phyloP scores from a whole-genome alignment of 2,888 invertebrate genomes.

The Ophion ventricosus region DNA sequence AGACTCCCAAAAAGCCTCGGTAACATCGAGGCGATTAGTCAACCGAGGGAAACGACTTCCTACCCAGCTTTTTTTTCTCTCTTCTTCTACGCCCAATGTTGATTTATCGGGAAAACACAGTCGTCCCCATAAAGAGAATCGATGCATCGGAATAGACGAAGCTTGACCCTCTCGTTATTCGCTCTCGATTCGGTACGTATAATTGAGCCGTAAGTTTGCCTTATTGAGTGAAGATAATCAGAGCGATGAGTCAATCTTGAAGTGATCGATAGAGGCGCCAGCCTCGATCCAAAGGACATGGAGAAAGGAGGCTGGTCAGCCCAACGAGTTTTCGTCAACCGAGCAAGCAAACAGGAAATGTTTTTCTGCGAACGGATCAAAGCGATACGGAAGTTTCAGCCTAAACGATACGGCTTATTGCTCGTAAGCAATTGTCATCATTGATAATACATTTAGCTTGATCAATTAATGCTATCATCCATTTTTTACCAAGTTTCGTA shows the following conservation, averaged over 20 bases:
- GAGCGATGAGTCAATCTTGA: slow-evolving; percentile 29
- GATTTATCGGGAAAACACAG: slow-evolving; percentile 34
- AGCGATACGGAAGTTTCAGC: neutral
- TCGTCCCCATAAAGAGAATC: slow-evolving; percentile 4
- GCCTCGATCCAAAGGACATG: neutral
- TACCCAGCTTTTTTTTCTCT: neutral
- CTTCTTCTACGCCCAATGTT: neutral
- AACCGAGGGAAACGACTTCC: slow-evolving; percentile 30
- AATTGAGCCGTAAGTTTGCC: slow-evolving; percentile 9
- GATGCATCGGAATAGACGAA: slow-evolving; percentile 30
- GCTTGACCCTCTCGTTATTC: slow-evolving; percentile 5
- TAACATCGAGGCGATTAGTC: slow-evolving; percentile 45
- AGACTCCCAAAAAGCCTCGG: slow-evolving; percentile 50
- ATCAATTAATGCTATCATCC: neutral
- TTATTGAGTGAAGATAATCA: slow-evolving; percentile 28
- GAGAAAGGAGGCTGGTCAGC: slow-evolving; percentile 13
- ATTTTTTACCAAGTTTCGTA: neutral
- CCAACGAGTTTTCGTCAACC: neutral
- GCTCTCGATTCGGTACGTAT: slow-evolving; percentile 9
- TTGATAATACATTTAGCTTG: neutral
- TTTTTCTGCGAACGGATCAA: neutral
- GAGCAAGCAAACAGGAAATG: neutral
- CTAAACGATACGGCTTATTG: neutral
- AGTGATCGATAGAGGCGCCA: slow-evolving; percentile 12
- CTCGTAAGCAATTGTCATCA: no score